A percentile compares a stretch with the other conserved stretches of the same genome.
phyloP scores from a whole-genome alignment of 2,888 invertebrate species.

The Leistus spinibarbis region DNA sequence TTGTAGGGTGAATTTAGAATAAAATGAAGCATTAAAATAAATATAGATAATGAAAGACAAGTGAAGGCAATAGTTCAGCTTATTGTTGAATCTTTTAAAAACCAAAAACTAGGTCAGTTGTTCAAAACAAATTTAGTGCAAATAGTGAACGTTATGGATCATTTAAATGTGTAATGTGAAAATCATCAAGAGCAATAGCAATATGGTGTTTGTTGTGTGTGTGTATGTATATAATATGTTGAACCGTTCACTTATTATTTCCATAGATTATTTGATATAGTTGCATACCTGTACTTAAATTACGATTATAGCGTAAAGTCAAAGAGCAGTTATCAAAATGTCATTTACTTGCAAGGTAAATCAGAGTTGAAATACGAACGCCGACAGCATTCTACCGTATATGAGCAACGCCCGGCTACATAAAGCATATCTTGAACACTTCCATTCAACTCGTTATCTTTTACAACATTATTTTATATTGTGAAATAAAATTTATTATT shows the following conservation, averaged over 20 bases:
- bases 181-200: neutral
- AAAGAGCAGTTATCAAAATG: conserved; percentile 38
- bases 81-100: too few relatives aligned
- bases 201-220: neutral
- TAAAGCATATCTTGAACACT: neutral
- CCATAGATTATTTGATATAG: conserved; percentile 2
- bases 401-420: neutral
- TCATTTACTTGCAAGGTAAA: conserved; percentile 29
- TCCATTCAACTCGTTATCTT: neutral
- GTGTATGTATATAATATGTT: neutral
- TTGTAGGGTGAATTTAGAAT: too few relatives aligned
- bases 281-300: conserved; percentile 27
- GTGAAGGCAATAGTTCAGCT: too few relatives aligned
- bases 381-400: neutral
- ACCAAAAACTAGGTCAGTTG: too few relatives aligned
- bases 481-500: neutral
- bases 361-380: conserved; percentile 10
- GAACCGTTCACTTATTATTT: conserved; percentile 29
- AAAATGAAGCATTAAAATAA: too few relatives aligned
- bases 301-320: conserved; percentile 35
- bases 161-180: too few relatives aligned
- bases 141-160: neutral
- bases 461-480: neutral
- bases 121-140: too few relatives aligned
- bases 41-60: too few relatives aligned